Conservation (phyloP, 2,888 invertebrate genomes). For the Steinernema hermaphroditum region DNA sequence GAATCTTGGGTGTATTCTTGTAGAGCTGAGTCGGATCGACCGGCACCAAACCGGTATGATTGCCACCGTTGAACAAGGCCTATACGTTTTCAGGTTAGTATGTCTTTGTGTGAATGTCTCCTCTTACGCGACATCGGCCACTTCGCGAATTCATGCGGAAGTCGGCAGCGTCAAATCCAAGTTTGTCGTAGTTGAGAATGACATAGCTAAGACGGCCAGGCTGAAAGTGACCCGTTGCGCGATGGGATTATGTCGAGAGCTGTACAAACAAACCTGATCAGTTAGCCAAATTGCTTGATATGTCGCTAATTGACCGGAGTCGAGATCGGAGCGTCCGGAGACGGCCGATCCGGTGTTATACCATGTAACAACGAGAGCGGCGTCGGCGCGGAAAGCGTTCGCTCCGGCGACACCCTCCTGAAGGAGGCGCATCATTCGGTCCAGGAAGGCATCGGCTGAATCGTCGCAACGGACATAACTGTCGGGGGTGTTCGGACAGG, state of each 20-base stretch:
- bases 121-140: constrained; percentile 61
- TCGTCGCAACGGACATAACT: constrained; percentile 62
- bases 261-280: constrained; percentile 85
- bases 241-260: background rate
- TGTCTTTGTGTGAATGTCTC: background rate
- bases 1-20: constrained; percentile 63
- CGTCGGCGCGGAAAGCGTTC: constrained; percentile 85
- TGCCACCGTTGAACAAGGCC: constrained; percentile 66
- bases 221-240: constrained; percentile 35
- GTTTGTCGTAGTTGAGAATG: constrained; percentile 87
- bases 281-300: constrained; percentile 71
- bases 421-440: constrained; percentile 60
- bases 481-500: constrained; percentile 60
- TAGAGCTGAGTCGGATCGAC: constrained; percentile 65
- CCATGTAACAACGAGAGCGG: constrained; percentile 89
- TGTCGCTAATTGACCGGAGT: constrained; percentile 63
- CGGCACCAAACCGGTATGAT: constrained; percentile 64
- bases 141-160: constrained; percentile 62
- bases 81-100: constrained; percentile 36
- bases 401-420: constrained; percentile 83
- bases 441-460: constrained; percentile 60
- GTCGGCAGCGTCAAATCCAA: constrained; percentile 82
- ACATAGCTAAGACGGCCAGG: constrained; percentile 76
- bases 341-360: constrained; percentile 66
- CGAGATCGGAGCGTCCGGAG: constrained; percentile 64